These are phyloP conservation scores for Xestia rhomboidea DNA, from an alignment of 2,888 invertebrate species.

Conservation along the genomic window DNA sequence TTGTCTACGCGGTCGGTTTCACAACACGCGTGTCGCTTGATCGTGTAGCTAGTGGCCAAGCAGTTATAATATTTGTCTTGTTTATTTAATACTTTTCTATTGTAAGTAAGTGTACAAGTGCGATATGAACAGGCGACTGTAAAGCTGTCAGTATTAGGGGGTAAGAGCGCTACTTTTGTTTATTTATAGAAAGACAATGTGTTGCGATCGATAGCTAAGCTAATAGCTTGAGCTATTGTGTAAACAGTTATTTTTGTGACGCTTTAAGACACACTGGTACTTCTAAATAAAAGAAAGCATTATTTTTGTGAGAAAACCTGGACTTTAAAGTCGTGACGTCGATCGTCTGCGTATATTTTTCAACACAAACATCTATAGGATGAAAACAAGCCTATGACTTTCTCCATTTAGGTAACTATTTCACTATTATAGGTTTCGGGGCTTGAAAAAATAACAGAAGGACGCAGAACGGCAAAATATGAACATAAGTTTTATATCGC, in stretches of 20 bases:
- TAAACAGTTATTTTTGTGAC: constrained; percentile 13
- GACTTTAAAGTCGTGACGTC: neutral
- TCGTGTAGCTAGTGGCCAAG: neutral
- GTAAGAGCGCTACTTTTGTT: constrained; percentile 44
- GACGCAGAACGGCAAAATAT: neutral
- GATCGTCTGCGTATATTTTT: neutral
- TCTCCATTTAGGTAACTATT: neutral
- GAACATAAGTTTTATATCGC: neutral
- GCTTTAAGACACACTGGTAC: constrained; percentile 1
- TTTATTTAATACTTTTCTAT: constrained; percentile 35
- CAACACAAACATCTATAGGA: neutral
- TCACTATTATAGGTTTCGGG: neutral
- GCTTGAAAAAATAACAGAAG: neutral
- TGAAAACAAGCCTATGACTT: neutral
- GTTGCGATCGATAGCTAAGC: constrained; percentile 37
- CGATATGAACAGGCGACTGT: constrained; percentile 36
- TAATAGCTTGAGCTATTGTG: constrained; percentile 27
- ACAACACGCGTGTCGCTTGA: neutral
- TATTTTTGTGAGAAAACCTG: neutral
- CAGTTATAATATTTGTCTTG: neutral
- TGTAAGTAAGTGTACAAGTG: constrained; percentile 38
- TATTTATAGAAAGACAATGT: constrained; percentile 56
- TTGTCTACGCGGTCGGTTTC: neutral
- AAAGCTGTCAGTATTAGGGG: constrained; percentile 61
- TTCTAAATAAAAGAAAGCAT: neutral